Conservation (phyloP, 2,888 invertebrate species). For the Quadroppia sp. region DNA sequence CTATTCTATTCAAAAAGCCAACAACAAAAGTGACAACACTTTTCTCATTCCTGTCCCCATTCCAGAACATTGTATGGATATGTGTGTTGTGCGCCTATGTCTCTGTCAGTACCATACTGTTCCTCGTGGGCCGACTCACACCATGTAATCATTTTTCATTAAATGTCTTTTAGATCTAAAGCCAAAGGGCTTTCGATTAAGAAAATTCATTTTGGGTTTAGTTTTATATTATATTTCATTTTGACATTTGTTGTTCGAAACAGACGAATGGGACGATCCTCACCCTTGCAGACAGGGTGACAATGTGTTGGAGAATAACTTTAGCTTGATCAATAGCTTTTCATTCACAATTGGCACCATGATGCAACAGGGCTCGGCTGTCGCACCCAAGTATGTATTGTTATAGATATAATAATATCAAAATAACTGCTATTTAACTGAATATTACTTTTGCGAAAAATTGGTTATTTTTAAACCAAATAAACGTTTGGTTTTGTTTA, state of each 20-base stretch:
- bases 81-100: conserved; percentile 75
- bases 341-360: conserved; percentile 95
- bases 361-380: conserved; percentile 94
- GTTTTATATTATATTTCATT: not conserved
- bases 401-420: no score
- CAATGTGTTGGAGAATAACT: conserved; percentile 72
- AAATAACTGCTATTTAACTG: no score
- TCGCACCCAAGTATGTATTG: conserved; percentile 73
- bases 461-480: no score
- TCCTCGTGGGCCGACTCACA: conserved; percentile 52
- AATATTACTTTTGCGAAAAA: no score
- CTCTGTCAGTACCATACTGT: conserved; percentile 73
- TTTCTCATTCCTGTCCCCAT: conserved; percentile 86
- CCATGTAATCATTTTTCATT: conserved; percentile 56
- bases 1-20: conserved; percentile 82
- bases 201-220: not conserved
- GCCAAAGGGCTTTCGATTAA: no score
- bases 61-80: conserved; percentile 77
- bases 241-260: not conserved
- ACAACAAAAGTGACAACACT: conserved; percentile 76
- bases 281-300: conserved; percentile 70
- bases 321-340: conserved; percentile 87
- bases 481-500: no score
- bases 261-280: conserved; percentile 57
- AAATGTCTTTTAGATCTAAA: not conserved